These are phyloP conservation scores for Scolopax bukidnonensis DNA, from an alignment of 2,797 vertebrate species.

Conservation along the genomic window DNA sequence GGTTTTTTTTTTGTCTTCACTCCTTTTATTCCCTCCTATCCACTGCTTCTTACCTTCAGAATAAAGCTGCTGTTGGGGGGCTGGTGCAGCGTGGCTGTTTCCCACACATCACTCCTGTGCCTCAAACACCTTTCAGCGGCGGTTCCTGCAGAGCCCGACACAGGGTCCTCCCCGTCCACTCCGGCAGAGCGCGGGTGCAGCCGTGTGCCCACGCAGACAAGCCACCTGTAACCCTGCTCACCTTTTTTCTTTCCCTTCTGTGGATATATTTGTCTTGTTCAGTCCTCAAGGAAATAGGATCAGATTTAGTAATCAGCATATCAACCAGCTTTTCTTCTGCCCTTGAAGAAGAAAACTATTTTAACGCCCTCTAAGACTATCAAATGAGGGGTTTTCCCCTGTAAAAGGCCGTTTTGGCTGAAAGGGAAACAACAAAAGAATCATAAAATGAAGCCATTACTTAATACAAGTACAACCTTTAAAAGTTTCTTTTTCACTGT, in stretches of 20 bases:
- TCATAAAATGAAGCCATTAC: neutral
- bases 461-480: neutral
- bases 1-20: neutral
- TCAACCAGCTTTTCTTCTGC: neutral
- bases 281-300: neutral
- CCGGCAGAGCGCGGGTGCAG: fast-evolving
- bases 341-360: neutral
- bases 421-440: neutral
- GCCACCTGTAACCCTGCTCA: neutral
- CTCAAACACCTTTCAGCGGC: neutral
- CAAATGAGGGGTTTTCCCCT: neutral
- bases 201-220: neutral
- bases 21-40: neutral
- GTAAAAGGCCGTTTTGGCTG: neutral
- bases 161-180: neutral
- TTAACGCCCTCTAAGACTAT: neutral
- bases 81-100: fast-evolving
- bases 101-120: neutral
- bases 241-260: neutral
- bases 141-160: neutral
- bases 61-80: fast-evolving
- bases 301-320: neutral
- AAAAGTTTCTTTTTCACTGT: fast-evolving
- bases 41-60: neutral
- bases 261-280: neutral